Base-by-base conservation (phyloP, 2,113 vertebrate species). In the Connochaetes taurinus region DNA sequence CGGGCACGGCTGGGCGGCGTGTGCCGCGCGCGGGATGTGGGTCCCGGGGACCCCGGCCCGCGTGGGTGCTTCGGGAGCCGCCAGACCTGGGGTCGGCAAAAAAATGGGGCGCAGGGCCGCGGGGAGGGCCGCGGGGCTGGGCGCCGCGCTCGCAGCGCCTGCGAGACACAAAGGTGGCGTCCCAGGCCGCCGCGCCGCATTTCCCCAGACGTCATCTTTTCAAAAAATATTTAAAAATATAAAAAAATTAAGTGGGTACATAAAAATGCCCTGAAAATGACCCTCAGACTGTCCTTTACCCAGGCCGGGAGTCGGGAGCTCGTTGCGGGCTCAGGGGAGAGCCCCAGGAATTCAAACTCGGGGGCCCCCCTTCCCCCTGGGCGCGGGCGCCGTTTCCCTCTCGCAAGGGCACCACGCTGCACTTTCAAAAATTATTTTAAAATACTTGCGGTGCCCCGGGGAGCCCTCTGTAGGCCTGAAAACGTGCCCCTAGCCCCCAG, bases 151-250 rank as follows among this genome's bases (percentile, higher is more conserved):
- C 88, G 90, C 97, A 96, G 80, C 96, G 97, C 95, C 93, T 94
- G 97, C 91, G 98, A 99, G 98, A 99, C 99, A 99, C 99, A 99
- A 99, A 99, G 99, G 99, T 99, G 99, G 99, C 99, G 99, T 99
- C 97, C 97, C 97, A 98, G 98, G 98, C 98, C 98, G 98, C 98
- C 93, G 97, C 98, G 98, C 98, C 97, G 98, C 98, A 99, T 99
- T 99, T 99, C 99, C 98, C 99, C 99, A 99, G 99, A 99, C 99
- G 98, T 99, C 99, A 99, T 99, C 99, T 99, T 99, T 99, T 99
- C 99, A 99, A 99, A 99, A 99, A 99, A 99, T 99, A 99, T 99
- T 99, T 99, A 99, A 99, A 99, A 99, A 99, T 99, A 99, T 99
- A 97, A 71, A 98, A 99, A 99, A 99, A 99, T 98, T 99, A 95